Conservation (phyloP, 1,140 invertebrate genomes). For the Apocrypta bakeri region DNA sequence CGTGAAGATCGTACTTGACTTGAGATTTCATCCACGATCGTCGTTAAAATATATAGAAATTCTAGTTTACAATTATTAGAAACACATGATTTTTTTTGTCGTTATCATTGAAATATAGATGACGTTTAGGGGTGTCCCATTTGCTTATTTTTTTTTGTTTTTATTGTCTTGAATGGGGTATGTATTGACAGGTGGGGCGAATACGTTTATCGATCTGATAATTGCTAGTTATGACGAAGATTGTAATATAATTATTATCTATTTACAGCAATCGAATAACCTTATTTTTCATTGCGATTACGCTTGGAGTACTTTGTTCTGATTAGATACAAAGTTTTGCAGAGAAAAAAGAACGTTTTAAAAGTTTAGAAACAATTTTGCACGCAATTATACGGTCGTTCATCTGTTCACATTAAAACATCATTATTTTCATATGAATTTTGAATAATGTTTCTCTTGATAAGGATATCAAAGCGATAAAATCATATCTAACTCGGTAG, state of each 20-base stretch:
- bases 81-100: conserved; percentile 53
- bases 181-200: conserved; percentile 33
- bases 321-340: background rate
- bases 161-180: conserved; percentile 49
- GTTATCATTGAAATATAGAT: conserved; percentile 47
- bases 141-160: conserved; percentile 54
- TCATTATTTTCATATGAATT: background rate
- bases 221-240: conserved; percentile 17
- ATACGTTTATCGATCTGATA: background rate
- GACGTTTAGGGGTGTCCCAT: conserved; percentile 64
- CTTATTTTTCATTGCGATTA: background rate
- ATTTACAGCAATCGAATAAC: conserved; percentile 35
- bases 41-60: conserved; percentile 51
- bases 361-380: conserved; percentile 11
- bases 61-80: conserved; percentile 57
- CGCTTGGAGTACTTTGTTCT: background rate
- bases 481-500: background rate
- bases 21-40: conserved; percentile 43
- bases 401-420: background rate
- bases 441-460: background rate
- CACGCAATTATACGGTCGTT: conserved; percentile 20
- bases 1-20: conserved; percentile 38
- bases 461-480: no score
- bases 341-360: background rate
- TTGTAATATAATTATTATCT: conserved; percentile 21